phyloP scores from a whole-genome alignment of 2,113 vertebrate genomes.

The Dasyprocta punctata region DNA sequence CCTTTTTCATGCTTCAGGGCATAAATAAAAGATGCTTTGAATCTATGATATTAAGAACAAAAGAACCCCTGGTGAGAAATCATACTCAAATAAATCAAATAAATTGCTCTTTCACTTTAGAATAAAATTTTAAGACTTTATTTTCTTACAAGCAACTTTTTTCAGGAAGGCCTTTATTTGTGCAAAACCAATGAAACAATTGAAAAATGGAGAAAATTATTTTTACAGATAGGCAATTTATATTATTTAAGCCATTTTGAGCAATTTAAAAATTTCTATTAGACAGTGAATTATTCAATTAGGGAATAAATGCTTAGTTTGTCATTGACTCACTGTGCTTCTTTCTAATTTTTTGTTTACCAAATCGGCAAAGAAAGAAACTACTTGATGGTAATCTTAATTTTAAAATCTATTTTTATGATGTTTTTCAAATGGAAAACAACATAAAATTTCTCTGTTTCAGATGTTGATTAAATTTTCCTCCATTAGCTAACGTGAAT shows the following conservation, averaged over 20 bases:
- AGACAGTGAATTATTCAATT: not conserved
- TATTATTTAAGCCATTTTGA: not conserved
- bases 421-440: slow-evolving; percentile 52
- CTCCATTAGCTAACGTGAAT: slow-evolving; percentile 31
- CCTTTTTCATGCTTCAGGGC: not conserved
- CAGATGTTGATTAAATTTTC: slow-evolving; percentile 48
- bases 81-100: slow-evolving; percentile 66
- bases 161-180: not conserved
- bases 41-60: slow-evolving; percentile 33
- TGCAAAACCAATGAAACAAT: not conserved
- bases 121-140: not conserved
- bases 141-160: not conserved
- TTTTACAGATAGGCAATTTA: not conserved
- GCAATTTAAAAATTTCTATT: not conserved
- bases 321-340: slow-evolving; percentile 19
- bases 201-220: not conserved
- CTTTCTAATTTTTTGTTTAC: slow-evolving; percentile 41
- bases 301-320: slow-evolving; percentile 16
- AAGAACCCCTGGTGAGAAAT: slow-evolving; percentile 58
- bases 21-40: slow-evolving; percentile 59
- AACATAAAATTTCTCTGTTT: slow-evolving; percentile 22
- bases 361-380: slow-evolving; percentile 32
- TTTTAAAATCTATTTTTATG: slow-evolving; percentile 49
- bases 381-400: not conserved
- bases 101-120: slow-evolving; percentile 58